phyloP scores from a whole-genome alignment of 2,113 vertebrate genomes.

The Oncorhynchus masou region DNA sequence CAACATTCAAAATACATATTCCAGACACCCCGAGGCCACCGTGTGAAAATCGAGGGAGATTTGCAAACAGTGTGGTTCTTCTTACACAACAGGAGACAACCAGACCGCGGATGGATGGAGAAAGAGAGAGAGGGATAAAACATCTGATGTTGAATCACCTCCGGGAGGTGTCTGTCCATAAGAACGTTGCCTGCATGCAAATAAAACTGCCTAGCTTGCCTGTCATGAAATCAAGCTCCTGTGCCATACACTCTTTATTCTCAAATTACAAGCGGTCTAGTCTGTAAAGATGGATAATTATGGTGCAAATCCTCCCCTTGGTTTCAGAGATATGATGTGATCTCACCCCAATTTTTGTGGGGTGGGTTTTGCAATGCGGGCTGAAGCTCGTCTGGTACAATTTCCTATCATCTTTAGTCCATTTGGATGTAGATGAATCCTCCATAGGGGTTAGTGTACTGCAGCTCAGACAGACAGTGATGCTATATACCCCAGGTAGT shows the following conservation, averaged over 20 bases:
- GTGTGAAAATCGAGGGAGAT: constrained; percentile 16
- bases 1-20: constrained; percentile 29
- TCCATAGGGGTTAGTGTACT: neutral
- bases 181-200: neutral
- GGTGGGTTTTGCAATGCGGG: neutral
- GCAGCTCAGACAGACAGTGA: neutral
- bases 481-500: neutral
- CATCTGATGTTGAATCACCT: neutral
- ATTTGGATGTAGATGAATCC: neutral
- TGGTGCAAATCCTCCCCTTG: neutral
- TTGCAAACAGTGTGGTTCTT: constrained; percentile 11
- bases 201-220: neutral
- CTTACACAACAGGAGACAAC: neutral
- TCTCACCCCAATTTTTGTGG: neutral
- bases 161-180: neutral
- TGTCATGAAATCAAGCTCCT: neutral
- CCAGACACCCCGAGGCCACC: constrained; percentile 10
- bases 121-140: neutral
- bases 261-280: neutral
- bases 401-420: neutral
- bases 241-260: neutral
- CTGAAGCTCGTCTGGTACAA: neutral
- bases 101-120: neutral
- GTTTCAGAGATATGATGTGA: neutral
- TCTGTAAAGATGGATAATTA: neutral